Evolutionary conservation across 2,888 invertebrate genomes (phyloP), one percentile per base, ranked within the genome.

Genomic region (Watsonalla cultraria): DNA sequence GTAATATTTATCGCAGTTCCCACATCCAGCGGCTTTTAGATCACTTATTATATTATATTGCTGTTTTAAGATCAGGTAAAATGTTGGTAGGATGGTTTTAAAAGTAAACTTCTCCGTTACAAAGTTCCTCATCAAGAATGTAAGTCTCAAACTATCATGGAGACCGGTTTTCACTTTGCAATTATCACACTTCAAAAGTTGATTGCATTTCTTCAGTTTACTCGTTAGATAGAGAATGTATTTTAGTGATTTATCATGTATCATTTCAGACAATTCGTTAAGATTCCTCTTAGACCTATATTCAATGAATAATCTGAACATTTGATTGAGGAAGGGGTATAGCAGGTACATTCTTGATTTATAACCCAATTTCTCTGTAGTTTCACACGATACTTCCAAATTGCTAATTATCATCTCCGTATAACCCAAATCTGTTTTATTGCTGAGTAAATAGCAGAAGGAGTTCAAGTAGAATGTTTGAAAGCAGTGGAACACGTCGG

Each of bases 111-210:
- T 74, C 0, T 62, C 56, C 0, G 68, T 66, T 2, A 87, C 62
- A 0, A 86, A 75, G 51, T 79, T 65, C 68, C 84, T 88, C 0
- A 74, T 52, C 0, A 78, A 45, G 45, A 88, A 84, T 0, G 84
- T 78, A 0, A 90, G 60, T 0, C 89, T 65, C 7, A 90, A 57
- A 0, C 80, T 72, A 14, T 90, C 90, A 14, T 90, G 90, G 0
- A 82, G 51, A 0, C 86, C 84, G 0, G 78, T 64, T 65, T 78
- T 82, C 0, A 79, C 65, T 2, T 51, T 62, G 57, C 90, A 90
- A 34, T 77, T 79, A 0, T 87, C 87, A 56, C 90, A 90, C 74
- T 86, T 89, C 0, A 81, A 47, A 0, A 84, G 45, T 34, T 87
- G 88, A 0, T 74, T 62, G 0, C 76, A 71, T 0, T 62, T 57